Evolutionary conservation across 2,113 vertebrate genomes (phyloP).

Genomic region (Podocnemis expansa): DNA sequence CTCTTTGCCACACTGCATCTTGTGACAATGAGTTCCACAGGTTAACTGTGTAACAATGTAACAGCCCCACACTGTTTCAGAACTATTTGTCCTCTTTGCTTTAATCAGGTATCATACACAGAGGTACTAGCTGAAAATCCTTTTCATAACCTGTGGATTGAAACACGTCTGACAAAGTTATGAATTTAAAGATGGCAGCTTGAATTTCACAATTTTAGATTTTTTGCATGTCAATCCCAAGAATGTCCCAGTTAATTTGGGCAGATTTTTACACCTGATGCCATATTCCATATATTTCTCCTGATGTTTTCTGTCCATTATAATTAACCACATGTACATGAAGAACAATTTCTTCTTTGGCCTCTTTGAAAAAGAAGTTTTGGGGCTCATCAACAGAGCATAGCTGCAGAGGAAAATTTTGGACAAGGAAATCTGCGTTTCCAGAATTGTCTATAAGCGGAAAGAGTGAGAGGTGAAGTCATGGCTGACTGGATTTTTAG

Average conservation of each 20-base stretch:
- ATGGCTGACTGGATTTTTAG: background rate
- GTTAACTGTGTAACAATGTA: background rate
- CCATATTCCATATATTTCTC: background rate
- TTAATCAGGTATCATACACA: background rate
- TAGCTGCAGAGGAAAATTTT: background rate
- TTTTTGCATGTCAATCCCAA: background rate
- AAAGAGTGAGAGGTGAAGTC: background rate
- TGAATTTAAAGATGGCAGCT: background rate
- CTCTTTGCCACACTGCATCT: background rate
- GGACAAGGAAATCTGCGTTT: background rate
- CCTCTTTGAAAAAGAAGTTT: background rate
- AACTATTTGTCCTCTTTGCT: background rate
- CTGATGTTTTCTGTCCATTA: rapidly evolving
- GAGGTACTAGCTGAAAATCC: background rate
- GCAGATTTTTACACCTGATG: background rate
- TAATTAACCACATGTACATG: background rate
- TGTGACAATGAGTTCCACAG: background rate
- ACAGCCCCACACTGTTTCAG: background rate
- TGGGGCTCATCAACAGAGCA: background rate
- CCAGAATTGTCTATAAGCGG: background rate
- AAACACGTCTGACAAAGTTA: background rate
- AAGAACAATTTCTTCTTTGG: background rate
- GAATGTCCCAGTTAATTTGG: background rate
- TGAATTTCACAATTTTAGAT: background rate
- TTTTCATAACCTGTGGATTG: background rate